These are phyloP conservation scores for Percopsis transmontana DNA, from an alignment of 2,113 vertebrate genomes.

Conservation along the genomic window DNA sequence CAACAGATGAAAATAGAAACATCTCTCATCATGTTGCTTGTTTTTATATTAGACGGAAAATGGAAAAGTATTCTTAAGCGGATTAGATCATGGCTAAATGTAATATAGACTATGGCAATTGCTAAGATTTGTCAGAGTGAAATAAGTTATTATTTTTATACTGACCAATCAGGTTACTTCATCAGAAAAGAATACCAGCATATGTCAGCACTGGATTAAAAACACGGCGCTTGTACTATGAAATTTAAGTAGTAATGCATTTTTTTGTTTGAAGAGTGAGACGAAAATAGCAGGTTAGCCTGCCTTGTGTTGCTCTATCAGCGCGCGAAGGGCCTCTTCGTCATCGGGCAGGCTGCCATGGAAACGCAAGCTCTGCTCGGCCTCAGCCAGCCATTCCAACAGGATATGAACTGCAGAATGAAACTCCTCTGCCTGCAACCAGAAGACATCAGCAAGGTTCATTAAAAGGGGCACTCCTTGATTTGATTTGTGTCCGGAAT, in stretches of 20 bases:
- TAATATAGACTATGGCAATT: too few species aligned
- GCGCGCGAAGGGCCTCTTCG: conserved; percentile 85
- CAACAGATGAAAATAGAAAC: conserved; percentile 32
- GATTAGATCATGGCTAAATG: conserved; percentile 56
- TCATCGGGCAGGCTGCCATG: conserved; percentile 94
- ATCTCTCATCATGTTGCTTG: conserved; percentile 23
- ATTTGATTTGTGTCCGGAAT: background rate
- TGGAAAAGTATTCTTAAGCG: conserved; percentile 28
- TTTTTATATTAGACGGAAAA: conserved; percentile 21
- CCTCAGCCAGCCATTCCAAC: conserved; percentile 96
- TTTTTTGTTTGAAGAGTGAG: too few species aligned
- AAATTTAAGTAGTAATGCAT: background rate
- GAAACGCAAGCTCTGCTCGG: conserved; percentile 93
- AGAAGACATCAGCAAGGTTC: conserved; percentile 23
- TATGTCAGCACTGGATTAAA: background rate
- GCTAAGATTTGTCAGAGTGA: background rate
- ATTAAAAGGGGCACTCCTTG: background rate
- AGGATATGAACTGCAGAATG: conserved; percentile 94
- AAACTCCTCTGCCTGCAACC: conserved; percentile 91
- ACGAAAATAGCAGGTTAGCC: conserved; percentile 32
- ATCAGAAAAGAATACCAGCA: conserved; percentile 28
- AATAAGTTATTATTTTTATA: conserved; percentile 15
- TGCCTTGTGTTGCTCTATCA: conserved; percentile 94
- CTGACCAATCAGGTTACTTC: conserved; percentile 18
- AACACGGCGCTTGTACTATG: background rate